These are phyloP conservation scores for Neopelma chrysocephalum DNA, from an alignment of 2,797 vertebrate genomes.

Conservation along the genomic window DNA sequence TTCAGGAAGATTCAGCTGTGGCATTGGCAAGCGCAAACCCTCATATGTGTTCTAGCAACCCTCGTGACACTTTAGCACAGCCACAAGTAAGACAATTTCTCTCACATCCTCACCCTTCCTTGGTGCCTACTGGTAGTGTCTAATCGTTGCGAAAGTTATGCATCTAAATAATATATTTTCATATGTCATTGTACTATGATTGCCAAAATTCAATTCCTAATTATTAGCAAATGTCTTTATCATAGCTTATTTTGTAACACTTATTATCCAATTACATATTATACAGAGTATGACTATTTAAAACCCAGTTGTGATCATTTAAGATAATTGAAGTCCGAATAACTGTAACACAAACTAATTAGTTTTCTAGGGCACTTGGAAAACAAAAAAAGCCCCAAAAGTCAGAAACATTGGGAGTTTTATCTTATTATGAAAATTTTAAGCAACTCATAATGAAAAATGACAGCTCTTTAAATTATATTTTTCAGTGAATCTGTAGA, in stretches of 20 bases:
- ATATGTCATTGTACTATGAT: background rate
- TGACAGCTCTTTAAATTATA: background rate
- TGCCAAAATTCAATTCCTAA: background rate
- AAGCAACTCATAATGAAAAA: background rate
- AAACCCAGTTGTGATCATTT: background rate
- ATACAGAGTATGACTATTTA: background rate
- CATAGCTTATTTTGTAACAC: background rate
- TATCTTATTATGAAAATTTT: background rate
- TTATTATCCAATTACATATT: background rate
- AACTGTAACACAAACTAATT: background rate
- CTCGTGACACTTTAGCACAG: too few species aligned
- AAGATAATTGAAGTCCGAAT: background rate
- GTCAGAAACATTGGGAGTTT: background rate
- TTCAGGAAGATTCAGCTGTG: too few species aligned
- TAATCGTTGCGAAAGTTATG: too few species aligned
- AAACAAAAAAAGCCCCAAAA: background rate
- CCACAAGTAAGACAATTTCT: too few species aligned
- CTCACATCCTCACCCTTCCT: too few species aligned
- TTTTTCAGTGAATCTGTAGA: background rate
- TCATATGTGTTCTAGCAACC: too few species aligned
- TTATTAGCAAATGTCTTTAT: background rate
- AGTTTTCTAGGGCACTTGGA: background rate
- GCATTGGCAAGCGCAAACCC: too few species aligned
- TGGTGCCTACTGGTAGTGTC: too few species aligned
- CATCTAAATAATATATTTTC: background rate